A percentile compares a stretch with the other conserved stretches of the same genome.
Evolutionary conservation across 2,113 vertebrate species (phyloP).

Genomic region (Lasiurus cinereus): DNA sequence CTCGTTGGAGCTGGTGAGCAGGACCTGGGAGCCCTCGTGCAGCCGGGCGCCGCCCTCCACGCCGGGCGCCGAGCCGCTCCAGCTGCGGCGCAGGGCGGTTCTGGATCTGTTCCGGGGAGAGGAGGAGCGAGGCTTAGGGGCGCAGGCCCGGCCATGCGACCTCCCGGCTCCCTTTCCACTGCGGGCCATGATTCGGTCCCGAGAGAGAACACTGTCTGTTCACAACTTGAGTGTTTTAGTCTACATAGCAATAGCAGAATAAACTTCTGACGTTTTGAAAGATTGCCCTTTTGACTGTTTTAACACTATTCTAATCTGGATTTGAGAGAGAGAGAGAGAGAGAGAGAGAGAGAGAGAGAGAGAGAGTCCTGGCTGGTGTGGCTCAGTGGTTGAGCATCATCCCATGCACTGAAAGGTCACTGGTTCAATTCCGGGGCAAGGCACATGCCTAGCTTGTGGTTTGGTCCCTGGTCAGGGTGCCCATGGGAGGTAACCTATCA

Average conservation of each 20-base stretch:
- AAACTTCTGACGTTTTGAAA: neutral
- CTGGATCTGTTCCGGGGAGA: constrained; percentile 85
- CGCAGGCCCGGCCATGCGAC: fast-evolving
- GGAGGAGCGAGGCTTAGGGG: neutral
- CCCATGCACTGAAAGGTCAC: too few species aligned
- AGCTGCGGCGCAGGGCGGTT: constrained; percentile 90
- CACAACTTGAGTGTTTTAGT: neutral
- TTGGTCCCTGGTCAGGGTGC: too few species aligned
- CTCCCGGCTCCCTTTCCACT: fast-evolving
- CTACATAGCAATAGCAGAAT: neutral
- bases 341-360: too few species aligned
- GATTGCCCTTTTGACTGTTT: neutral
- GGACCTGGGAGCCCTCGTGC: constrained; percentile 94
- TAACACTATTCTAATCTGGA: neutral
- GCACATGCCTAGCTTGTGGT: too few species aligned
- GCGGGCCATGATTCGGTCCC: neutral
- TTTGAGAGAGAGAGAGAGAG: neutral
- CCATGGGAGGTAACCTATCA: too few species aligned
- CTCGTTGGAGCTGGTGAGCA: constrained; percentile 95
- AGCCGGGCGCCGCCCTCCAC: constrained; percentile 86
- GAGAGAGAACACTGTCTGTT: neutral
- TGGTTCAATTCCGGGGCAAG: too few species aligned
- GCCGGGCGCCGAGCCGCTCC: constrained; percentile 87
- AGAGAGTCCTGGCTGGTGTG: too few species aligned
- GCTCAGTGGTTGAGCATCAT: too few species aligned